phyloP scores from a whole-genome alignment of 2,888 invertebrate species.

The Parnassius mnemosyne region DNA sequence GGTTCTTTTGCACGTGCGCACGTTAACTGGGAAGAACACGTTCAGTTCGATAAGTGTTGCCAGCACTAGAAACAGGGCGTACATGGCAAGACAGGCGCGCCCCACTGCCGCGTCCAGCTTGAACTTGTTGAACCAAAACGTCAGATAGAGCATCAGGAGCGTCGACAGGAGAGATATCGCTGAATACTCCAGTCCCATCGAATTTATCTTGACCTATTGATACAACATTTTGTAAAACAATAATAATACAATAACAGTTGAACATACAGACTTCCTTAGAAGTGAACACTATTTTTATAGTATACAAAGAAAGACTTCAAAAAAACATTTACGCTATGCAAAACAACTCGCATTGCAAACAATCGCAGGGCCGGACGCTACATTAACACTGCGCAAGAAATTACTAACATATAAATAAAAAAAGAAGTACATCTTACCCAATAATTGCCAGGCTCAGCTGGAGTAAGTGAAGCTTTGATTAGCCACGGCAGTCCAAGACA shows the following conservation, averaged over 20 bases:
- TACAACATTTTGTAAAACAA: constrained; percentile 30
- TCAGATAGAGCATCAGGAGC: constrained; percentile 89
- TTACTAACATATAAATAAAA: background rate
- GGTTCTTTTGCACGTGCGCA: constrained; percentile 88
- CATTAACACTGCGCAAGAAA: constrained; percentile 20
- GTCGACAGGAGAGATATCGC: constrained; percentile 94
- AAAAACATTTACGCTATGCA: background rate
- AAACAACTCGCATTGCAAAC: constrained; percentile 26
- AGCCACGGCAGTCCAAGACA: constrained; percentile 94
- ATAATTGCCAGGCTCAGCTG: constrained; percentile 88
- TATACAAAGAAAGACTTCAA: constrained; percentile 1
- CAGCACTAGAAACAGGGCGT: constrained; percentile 91
- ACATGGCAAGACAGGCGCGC: constrained; percentile 91
- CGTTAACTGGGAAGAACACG: constrained; percentile 94
- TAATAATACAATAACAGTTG: constrained; percentile 27
- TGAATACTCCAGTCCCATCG: constrained; percentile 94
- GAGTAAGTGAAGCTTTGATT: constrained; percentile 91
- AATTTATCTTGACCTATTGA: constrained; percentile 89
- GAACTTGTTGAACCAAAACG: constrained; percentile 93
- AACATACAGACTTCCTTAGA: constrained; percentile 7
- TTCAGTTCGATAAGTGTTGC: constrained; percentile 95
- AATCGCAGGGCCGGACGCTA: constrained; percentile 32
- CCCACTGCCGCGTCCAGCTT: constrained; percentile 92
- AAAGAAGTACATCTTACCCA: constrained; percentile 76
- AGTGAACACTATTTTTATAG: background rate